These are phyloP conservation scores for Dermatemys mawii DNA, from an alignment of 2,113 vertebrate genomes.

Conservation along the genomic window DNA sequence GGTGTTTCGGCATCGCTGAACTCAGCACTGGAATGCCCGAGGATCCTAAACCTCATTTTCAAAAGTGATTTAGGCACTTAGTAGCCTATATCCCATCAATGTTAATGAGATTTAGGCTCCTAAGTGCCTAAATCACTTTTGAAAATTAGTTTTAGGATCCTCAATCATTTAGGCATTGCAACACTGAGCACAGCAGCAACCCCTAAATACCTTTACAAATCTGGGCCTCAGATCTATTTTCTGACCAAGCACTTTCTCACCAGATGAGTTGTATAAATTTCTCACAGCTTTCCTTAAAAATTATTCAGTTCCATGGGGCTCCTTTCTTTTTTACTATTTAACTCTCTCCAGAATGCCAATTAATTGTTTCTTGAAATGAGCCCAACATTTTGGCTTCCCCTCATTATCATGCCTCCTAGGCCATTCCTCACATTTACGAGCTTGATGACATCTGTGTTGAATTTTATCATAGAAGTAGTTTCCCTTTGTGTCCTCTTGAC, in stretches of 20 bases:
- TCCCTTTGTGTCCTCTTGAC: conserved; percentile 59
- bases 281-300: not conserved
- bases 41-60: not conserved
- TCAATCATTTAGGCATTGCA: not conserved
- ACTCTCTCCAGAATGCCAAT: conserved; percentile 63
- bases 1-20: not conserved
- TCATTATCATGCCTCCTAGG: conserved; percentile 53
- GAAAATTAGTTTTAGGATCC: not conserved
- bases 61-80: not conserved
- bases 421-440: conserved; percentile 57
- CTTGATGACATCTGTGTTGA: conserved; percentile 74
- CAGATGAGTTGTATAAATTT: not conserved
- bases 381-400: conserved; percentile 64
- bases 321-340: conserved; percentile 20
- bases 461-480: conserved; percentile 55
- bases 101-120: not conserved
- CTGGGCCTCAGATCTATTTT: not conserved
- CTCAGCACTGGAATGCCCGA: not conserved
- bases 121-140: not conserved
- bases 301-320: not conserved
- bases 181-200: not conserved
- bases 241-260: not conserved
- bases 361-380: conserved; percentile 55
- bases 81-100: not conserved
- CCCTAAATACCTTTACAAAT: not conserved